Evolutionary conservation across 2,888 invertebrate species (phyloP), one percentile per base, ranked within the genome.

Genomic region (Drosophila parthenogenetica): DNA sequence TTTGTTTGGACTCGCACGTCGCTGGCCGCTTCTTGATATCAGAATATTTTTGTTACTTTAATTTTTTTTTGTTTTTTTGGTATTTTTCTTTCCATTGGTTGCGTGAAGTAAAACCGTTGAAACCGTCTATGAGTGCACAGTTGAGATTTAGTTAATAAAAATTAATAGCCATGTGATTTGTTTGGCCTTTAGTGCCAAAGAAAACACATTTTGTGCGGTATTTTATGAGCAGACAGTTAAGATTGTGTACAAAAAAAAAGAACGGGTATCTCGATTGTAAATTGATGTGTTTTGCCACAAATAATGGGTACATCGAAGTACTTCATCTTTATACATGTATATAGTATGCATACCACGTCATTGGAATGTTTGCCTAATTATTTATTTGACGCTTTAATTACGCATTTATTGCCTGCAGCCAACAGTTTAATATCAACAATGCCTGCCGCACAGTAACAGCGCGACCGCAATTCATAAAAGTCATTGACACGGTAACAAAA

Each of bases 141-240:
- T 37, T 66, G 63, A 77, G 84, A 87, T 87, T 87, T 82, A 74
- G 79, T 85, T 85, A 85, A 86, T 87, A 85, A 78, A 87, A 87
- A 74, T 75, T 74, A 81, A 86, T 85, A 73, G 81, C 70, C 79
- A 69, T 73, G 79, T 80, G 84, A 87, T 85, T 84, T 87, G 70
- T 82, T 85, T 82, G 74, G 69, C 80, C 69, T 79, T 73, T 70
- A 62, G 58, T 77, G 37, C 10, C 10, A 64, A 55, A 63, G 60
- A 64, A 46, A 75, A 59, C 49, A 59, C 59, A 67, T 67, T 74
- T 71, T 61, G 62, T 25, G 53, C 54, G 46, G 60, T 73, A 53
- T 69, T 77, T 79, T 71, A 76, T 64, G 60, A 55, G 46, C 49
- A 32, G 29, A 43, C 39, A 40, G 42, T 48, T 45, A 32, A 51